Conservation (phyloP, 2,113 vertebrate genomes). For the Apodemus sylvaticus region DNA sequence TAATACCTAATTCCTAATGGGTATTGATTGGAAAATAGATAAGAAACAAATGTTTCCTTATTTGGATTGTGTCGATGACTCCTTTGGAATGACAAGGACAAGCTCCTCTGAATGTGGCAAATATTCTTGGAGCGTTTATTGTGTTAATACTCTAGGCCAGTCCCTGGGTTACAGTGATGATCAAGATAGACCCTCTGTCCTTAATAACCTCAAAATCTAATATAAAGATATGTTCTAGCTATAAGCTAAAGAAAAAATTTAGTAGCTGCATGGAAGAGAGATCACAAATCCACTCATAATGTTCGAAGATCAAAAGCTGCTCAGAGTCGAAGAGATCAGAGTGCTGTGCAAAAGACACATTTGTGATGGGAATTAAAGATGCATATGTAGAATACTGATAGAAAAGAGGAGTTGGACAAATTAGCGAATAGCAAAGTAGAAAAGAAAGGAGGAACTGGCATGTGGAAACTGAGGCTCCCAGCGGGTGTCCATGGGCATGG, state of each 20-base stretch:
- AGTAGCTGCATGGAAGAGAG: conserved; percentile 7
- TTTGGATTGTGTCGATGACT: neutral
- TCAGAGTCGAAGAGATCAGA: conserved; percentile 14
- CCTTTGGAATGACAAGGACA: neutral
- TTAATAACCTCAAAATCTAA: conserved; percentile 1
- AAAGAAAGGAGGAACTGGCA: neutral
- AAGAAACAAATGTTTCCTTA: neutral
- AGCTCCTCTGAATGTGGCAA: neutral
- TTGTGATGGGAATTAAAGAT: conserved; percentile 38
- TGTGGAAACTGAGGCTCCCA: neutral
- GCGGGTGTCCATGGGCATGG: neutral
- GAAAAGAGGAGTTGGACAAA: neutral
- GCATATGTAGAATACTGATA: neutral
- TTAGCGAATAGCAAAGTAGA: conserved; percentile 25
- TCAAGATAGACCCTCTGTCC: neutral
- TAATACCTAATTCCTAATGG: conserved; percentile 20
- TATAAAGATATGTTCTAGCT: neutral
- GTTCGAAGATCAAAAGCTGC: conserved; percentile 14
- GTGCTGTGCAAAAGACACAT: conserved; percentile 23
- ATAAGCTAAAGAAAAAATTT: conserved; percentile 1
- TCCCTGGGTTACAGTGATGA: neutral
- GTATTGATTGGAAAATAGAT: neutral
- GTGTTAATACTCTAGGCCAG: neutral
- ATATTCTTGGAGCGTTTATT: neutral
- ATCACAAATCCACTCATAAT: conserved; percentile 38